Evolutionary conservation across 2,888 invertebrate genomes (phyloP).

Genomic region (Hemistola chrysoprasaria): DNA sequence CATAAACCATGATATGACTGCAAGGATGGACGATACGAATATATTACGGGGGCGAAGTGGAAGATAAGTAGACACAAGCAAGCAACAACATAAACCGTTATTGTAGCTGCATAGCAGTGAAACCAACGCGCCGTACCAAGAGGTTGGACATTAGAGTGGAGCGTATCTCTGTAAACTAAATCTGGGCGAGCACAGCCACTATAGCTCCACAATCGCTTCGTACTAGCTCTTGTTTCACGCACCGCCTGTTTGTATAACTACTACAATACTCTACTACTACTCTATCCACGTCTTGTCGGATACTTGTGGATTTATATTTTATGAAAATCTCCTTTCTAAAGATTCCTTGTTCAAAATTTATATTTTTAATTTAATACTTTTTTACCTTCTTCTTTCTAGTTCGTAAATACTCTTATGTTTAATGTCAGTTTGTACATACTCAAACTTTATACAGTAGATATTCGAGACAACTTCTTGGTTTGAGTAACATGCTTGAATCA

Average conservation of each 20-base stretch:
- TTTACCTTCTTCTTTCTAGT: conserved; percentile 1
- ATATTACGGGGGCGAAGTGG: background rate
- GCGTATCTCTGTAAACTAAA: conserved; percentile 62
- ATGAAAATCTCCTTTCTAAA: conserved; percentile 3
- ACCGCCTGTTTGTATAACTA: conserved; percentile 55
- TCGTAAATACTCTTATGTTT: background rate
- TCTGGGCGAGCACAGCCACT: conserved; percentile 49
- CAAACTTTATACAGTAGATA: too few relatives aligned
- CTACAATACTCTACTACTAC: conserved; percentile 38
- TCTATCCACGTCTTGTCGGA: conserved; percentile 6
- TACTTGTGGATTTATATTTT: conserved; percentile 12
- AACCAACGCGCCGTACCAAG: conserved; percentile 46
- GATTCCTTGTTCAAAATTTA: background rate
- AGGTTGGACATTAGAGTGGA: conserved; percentile 58
- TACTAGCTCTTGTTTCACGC: conserved; percentile 64
- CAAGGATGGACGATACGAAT: background rate
- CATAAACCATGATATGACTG: background rate
- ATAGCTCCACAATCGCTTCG: conserved; percentile 56
- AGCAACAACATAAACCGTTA: conserved; percentile 33
- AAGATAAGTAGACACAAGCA: conserved; percentile 6
- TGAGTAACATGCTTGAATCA: too few relatives aligned
- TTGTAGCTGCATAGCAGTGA: conserved; percentile 35
- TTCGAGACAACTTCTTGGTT: too few relatives aligned
- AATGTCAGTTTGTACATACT: too few relatives aligned
- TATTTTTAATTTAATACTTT: conserved; percentile 1